phyloP scores from a whole-genome alignment of 2,797 vertebrate species.

The Microctenopoma stevenorrisi region DNA sequence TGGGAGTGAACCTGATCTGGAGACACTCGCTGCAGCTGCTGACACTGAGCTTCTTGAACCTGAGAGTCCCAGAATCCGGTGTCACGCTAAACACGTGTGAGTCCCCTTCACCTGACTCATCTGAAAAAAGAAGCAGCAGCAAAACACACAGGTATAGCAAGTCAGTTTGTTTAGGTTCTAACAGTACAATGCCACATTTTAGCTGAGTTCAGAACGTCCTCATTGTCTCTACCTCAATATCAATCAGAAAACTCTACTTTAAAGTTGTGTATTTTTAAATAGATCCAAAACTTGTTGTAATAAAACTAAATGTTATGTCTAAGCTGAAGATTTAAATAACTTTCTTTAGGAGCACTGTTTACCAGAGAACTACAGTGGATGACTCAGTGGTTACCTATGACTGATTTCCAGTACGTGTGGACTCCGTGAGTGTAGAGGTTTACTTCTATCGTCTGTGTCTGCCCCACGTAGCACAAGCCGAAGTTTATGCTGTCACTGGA shows the following conservation, averaged over 20 bases:
- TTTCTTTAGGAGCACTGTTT: neutral
- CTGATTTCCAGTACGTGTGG: slow-evolving; percentile 86
- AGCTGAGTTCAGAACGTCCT: no score
- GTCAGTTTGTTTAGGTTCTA: neutral
- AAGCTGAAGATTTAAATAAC: neutral
- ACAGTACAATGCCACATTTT: no score
- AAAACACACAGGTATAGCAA: slow-evolving; percentile 1
- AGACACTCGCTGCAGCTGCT: slow-evolving; percentile 74
- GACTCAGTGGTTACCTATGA: slow-evolving; percentile 76
- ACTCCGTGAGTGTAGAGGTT: slow-evolving; percentile 82
- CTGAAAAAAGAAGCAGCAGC: slow-evolving; percentile 8
- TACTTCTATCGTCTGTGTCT: slow-evolving; percentile 78
- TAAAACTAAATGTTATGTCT: neutral
- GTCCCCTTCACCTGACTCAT: slow-evolving; percentile 60
- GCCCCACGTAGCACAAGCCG: slow-evolving; percentile 85
- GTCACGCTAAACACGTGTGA: slow-evolving; percentile 80
- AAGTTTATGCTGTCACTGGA: slow-evolving; percentile 87
- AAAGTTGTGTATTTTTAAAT: no score
- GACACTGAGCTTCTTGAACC: slow-evolving; percentile 52
- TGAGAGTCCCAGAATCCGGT: slow-evolving; percentile 84
- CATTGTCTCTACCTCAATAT: no score
- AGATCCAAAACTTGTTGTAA: no score
- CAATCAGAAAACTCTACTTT: no score
- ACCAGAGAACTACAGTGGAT: neutral
- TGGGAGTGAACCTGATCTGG: slow-evolving; percentile 89